Base-by-base conservation (phyloP, 2,888 invertebrate species). In the Sceliomorpha sp. region DNA sequence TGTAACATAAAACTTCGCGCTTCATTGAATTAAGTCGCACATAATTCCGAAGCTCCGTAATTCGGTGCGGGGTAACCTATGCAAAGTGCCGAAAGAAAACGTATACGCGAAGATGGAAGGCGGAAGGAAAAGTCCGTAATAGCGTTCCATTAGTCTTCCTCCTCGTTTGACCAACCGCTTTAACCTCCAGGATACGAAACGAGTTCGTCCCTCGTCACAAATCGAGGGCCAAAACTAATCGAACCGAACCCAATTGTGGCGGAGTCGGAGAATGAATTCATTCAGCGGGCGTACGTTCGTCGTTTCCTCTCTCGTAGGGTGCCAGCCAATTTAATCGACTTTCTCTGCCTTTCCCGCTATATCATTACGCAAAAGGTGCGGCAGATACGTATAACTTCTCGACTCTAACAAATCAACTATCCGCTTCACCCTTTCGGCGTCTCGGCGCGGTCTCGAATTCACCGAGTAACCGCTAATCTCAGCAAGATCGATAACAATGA, bases 401-500 rank as follows among this genome's bases (percentile, higher is more conserved):
- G 39, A 56, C 44, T 34, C 31, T 64, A 44, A 58, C 63, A 63
- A 63, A 80, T 81, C 80, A 81, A 69, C 72, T 50, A 40, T 67
- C 50, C 48, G 17, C 50, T 73, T 74, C 62, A 39, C 59, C 51
- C 34, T 76, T 76, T 74, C 74, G 73, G 58, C 73, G 73, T 45
- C 58, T 60, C 12, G 20, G 31, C 32, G 15, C 45, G 39, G 69
- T 42, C 74, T 75, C 64, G 69, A 77, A 76, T 78, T 78, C 75
- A 76, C 77, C 78, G 64, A 69, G 69, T 74, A 75, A 74, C 77
- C 78, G 77, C 77, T 81, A 79, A 82, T 79, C 80, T 80, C 73
- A 63, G 64, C 75, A 70, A 77, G 79, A 80, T 80, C 76, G 79
- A 81, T 82, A 82, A 79, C 78, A 80, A 78, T 77, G 77, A 79